Base-by-base conservation (phyloP, 2,888 invertebrate genomes). In the Heliconius hortense region DNA sequence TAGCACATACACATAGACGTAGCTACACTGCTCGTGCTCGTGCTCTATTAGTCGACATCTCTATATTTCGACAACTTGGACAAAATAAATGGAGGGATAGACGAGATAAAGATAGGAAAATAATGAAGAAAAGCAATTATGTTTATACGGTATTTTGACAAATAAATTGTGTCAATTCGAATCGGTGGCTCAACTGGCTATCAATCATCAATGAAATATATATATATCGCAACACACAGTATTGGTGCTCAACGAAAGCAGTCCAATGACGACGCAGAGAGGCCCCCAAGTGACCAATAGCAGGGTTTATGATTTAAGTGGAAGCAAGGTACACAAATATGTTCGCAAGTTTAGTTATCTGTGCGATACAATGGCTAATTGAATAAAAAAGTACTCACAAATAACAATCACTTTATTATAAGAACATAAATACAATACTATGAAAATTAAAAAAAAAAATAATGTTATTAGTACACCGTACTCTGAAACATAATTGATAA, bases 141-240 rank as follows among this genome's bases (percentile, higher is more conserved):
- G 86, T 90, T 88, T 89, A 88, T 85, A 90, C 88, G 89, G 89
- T 93, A 90, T 92, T 93, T 92, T 93, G 93, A 91, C 91, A 91
- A 92, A 89, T 89, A 84, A 85, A 84, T 91, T 89, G 87, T 90
- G 89, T 89, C 83, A 82, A 71, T 77, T 81, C 79, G 75, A 81
- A 83, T 83, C 81, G 82, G 83, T 72, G 63, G 68, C 66, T 78
- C 77, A 72, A 73, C 70, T 78, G 72, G 26, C 74, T 72, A 74
- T 67, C 66, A 62, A 60, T 74, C 35, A 63, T 66, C 76, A 76
- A 74, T 77, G 62, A 72, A 68, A 53, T 39, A 53, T 43, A 69
- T 26, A 24, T 26, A 24, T 26, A 39, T 26, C 15, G 56, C n/a
- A 59, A 39, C 31, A n/a, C 21, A 59, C n/a, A 26, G 53, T 60